Base-by-base conservation (phyloP, 2,888 invertebrate genomes). In the Danaus chrysippus region DNA sequence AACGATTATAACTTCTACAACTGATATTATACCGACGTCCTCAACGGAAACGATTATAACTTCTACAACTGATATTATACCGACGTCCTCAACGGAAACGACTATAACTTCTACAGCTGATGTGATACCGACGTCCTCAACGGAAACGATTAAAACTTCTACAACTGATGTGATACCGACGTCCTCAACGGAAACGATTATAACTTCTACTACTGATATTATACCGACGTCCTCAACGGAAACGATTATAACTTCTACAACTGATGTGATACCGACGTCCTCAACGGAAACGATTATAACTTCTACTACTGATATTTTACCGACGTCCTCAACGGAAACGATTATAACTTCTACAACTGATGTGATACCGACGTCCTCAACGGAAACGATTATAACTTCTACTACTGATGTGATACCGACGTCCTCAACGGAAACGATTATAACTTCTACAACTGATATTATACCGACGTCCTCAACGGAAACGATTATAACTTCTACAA, bases 321-420 rank as follows among this genome's bases (percentile, higher is more conserved):
- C 78, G 0, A 84, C 87, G 69, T 75, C 84, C 0, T 82, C 82
- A 64, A 74, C 86, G 3, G 81, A 82, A 68, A 75, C 80, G n/a
- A 80, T 81, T 65, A 74, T 83, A 34, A 82, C 90, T 70, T 83
- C 91, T 0, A 86, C 86, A 55, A 74, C 88, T 0, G 72, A 71
- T 6, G 12, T 43, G 6, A n/a, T 3, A 3, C n/a, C 43, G 6
- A 43, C 43, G 3, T 43, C n/a, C 1, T n/a, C n/a, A 43, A 43
- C 43, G 12, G 43, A 43, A n/a, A n/a, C 43, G n/a, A 11, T 9
- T 11, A 11, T n/a, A 43, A 43, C 43, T 3, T 1, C 43, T n/a
- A n/a, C 43, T 0, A 2, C 43, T n/a, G 43, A 43, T 43, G 11
- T n/a, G n/a, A n/a, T 5, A 12, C n/a, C 43, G 6, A 43, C 11